Base-by-base conservation (phyloP, 2,113 vertebrate genomes). In the Aspidoscelis tigris region DNA sequence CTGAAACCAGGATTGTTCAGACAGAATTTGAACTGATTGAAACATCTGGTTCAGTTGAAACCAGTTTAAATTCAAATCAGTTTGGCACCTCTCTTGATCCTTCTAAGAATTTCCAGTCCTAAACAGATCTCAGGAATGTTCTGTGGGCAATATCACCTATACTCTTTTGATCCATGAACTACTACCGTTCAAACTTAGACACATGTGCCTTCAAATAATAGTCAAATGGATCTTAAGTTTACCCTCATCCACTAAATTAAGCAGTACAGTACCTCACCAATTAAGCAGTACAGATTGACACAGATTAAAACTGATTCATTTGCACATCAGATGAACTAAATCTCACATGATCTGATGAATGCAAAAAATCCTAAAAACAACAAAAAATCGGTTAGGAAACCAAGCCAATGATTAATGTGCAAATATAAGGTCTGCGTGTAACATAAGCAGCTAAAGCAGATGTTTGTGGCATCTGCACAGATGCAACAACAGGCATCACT, bases 381-480 rank as follows among this genome's bases (percentile, higher is more conserved):
- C 39, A 2, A 61, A 76, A 18, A 50, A 7, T 71, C 11, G 22
- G 43, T 9, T 66, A 53, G 65, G 47, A 43, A 50, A n/a, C n/a
- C 78, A 74, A 47, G 16, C 8, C 24, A n/a, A 8, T 61, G 39
- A 77, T 78, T 58, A 84, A 50, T 85, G 83, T 80, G 77, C 18
- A 78, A 66, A n/a, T 61, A 53, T 65, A 39, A 79, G 41, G 58
- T 50, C 39, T 73, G 43, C 43, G 74, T 80, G 69, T 43, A 20
- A 68, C 69, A 89, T 43, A 24, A 3, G 43, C 50, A 79, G 47
- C 20, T 58, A 50, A 76, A 74, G 0, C n/a, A 86, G 22, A 41
- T 84, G 9, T 16, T 85, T 87, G 41, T 84, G 26, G 53, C 7
- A n/a, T 21, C 33, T 53, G 55, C 16, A 47, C 24, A 82, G 55